These are phyloP conservation scores for Siphamia tubifer DNA, from an alignment of 2,113 vertebrate genomes.

Conservation along the genomic window DNA sequence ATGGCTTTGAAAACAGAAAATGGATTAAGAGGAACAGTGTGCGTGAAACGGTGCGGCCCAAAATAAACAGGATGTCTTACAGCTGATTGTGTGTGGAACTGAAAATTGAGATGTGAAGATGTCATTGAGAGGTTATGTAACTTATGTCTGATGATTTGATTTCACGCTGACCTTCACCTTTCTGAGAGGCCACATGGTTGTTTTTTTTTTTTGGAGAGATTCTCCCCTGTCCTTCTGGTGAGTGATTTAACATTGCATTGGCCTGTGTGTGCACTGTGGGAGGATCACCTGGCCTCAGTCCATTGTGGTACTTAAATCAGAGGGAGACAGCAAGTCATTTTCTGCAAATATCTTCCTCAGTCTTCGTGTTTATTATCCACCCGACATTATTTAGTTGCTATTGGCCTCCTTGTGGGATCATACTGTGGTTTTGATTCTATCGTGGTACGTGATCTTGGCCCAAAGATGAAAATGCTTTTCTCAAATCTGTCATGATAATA, in stretches of 20 bases:
- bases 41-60: neutral
- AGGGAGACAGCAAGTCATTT: slow-evolving; percentile 28
- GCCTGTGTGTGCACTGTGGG: slow-evolving; percentile 34
- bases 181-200: neutral
- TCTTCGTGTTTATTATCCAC: slow-evolving; percentile 23
- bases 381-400: neutral
- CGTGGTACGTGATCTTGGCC: neutral
- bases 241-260: slow-evolving; percentile 34
- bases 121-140: slow-evolving; percentile 29
- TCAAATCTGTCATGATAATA: slow-evolving; percentile 2
- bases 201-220: slow-evolving; percentile 19
- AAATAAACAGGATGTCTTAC: slow-evolving; percentile 42
- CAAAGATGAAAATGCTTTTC: neutral
- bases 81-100: neutral
- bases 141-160: slow-evolving; percentile 24
- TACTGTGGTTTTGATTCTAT: neutral
- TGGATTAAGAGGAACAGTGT: slow-evolving; percentile 1
- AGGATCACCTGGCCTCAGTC: slow-evolving; percentile 37
- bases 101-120: slow-evolving; percentile 8
- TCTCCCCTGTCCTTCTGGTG: slow-evolving; percentile 5
- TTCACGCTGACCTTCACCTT: slow-evolving; percentile 28
- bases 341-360: slow-evolving; percentile 33
- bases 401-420: neutral
- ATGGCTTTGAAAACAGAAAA: slow-evolving; percentile 9
- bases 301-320: slow-evolving; percentile 15